phyloP scores from a whole-genome alignment of 1,140 invertebrate species.

The Colletes latitarsis region DNA sequence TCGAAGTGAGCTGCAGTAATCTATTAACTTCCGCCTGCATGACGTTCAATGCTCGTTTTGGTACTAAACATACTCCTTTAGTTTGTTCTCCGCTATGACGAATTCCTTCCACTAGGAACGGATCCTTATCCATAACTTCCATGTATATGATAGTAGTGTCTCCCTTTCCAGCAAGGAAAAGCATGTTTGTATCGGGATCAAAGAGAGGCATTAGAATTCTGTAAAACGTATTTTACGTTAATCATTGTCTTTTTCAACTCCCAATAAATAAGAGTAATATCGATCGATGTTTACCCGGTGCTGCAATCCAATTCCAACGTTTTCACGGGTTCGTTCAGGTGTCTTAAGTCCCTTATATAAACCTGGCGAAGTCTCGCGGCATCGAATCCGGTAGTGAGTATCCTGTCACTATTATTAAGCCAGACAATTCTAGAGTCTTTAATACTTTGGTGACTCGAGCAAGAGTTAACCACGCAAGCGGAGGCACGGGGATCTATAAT shows the following conservation, averaged over 20 bases:
- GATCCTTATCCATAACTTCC: slow-evolving; percentile 92
- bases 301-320: slow-evolving; percentile 92
- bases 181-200: slow-evolving; percentile 95
- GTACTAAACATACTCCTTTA: slow-evolving; percentile 94
- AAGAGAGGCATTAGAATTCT: slow-evolving; percentile 93
- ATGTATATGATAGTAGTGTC: slow-evolving; percentile 93
- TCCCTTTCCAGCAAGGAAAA: slow-evolving; percentile 96
- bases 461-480: slow-evolving; percentile 83
- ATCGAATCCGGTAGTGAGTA: slow-evolving; percentile 92
- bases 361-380: slow-evolving; percentile 90
- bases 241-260: slow-evolving; percentile 5
- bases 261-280: slow-evolving; percentile 1
- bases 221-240: slow-evolving; percentile 59
- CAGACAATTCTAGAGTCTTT: slow-evolving; percentile 95
- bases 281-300: slow-evolving; percentile 85
- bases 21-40: slow-evolving; percentile 98
- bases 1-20: slow-evolving; percentile 91
- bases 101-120: slow-evolving; percentile 91
- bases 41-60: slow-evolving; percentile 94
- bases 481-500: slow-evolving; percentile 89
- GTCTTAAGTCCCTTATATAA: slow-evolving; percentile 92
- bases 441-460: slow-evolving; percentile 91
- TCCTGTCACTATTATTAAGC: slow-evolving; percentile 90
- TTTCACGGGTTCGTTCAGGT: slow-evolving; percentile 89
- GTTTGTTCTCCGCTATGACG: slow-evolving; percentile 93